Evolutionary conservation across 2,888 invertebrate species (phyloP).

Genomic region (Endotricha flammealis): DNA sequence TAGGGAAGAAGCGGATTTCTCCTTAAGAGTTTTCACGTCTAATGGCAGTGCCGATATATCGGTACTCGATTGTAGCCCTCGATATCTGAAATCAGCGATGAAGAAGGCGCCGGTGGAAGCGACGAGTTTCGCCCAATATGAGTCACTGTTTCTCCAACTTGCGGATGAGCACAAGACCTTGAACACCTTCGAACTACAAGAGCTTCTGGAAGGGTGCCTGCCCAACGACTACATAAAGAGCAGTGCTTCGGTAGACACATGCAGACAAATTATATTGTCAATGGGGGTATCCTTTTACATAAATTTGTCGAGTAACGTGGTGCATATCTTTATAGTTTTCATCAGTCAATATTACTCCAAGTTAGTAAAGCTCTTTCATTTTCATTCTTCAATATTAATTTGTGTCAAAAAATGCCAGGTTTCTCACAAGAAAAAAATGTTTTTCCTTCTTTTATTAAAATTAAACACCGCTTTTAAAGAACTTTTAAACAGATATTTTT

Average conservation of each 20-base stretch:
- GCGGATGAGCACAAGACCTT: slow-evolving; percentile 94
- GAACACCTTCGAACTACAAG: slow-evolving; percentile 94
- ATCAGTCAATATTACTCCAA: no score
- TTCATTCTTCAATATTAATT: no score
- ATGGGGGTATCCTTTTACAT: slow-evolving; percentile 90
- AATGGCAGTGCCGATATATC: slow-evolving; percentile 85
- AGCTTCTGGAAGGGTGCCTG: slow-evolving; percentile 91
- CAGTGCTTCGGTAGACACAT: slow-evolving; percentile 94
- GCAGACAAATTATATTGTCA: slow-evolving; percentile 91
- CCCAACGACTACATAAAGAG: slow-evolving; percentile 97
- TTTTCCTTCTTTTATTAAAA: no score
- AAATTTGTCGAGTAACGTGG: no score
- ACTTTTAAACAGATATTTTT: no score
- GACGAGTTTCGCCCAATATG: slow-evolving; percentile 90
- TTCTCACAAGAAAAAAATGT: no score
- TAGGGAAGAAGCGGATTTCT: slow-evolving; percentile 92
- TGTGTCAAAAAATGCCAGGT: no score
- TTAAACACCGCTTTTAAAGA: no score
- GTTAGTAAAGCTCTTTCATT: no score
- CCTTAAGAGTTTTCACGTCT: slow-evolving; percentile 87
- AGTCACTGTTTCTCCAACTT: slow-evolving; percentile 91
- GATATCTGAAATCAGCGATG: slow-evolving; percentile 84
- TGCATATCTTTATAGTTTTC: no score
- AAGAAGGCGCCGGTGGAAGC: slow-evolving; percentile 87
- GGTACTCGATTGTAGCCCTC: slow-evolving; percentile 82